Percentiles rank a stretch among this genome's conserved stretches.
Conservation (phyloP, 2,113 vertebrate species). For the Oriolus oriolus region DNA sequence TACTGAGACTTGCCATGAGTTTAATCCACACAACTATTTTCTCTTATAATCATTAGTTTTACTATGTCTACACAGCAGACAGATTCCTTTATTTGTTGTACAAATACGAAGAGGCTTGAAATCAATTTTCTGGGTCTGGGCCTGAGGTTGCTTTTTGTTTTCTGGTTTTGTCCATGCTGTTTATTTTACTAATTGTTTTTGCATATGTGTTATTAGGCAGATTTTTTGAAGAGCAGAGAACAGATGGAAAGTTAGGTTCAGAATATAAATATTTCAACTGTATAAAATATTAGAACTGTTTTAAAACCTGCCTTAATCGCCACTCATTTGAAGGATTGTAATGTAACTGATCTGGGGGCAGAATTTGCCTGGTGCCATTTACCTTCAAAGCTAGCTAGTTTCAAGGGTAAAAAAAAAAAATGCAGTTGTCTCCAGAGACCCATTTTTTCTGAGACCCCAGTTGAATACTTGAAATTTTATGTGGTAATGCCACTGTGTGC, state of each 20-base stretch:
- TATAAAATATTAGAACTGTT: not conserved
- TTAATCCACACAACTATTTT: not conserved
- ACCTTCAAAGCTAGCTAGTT: not conserved
- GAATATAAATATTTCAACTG: not conserved
- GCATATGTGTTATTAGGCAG: not conserved
- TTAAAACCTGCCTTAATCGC: not conserved
- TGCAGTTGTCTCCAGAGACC: not conserved
- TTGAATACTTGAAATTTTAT: not conserved
- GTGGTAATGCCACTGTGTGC: not conserved
- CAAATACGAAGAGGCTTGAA: not conserved
- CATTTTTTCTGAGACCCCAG: not conserved
- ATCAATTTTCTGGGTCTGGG: not conserved
- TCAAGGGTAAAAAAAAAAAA: not conserved
- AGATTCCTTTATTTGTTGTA: not conserved
- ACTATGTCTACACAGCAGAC: not conserved
- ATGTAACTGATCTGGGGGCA: not conserved
- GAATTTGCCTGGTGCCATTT: not conserved
- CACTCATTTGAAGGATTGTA: not conserved
- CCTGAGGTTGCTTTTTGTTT: not conserved
- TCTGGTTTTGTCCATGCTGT: not conserved
- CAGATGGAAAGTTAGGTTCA: not conserved
- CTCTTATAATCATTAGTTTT: not conserved
- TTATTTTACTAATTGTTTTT: conserved; percentile 6
- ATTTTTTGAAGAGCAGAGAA: not conserved
- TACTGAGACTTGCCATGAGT: not conserved